These are phyloP conservation scores for Bolinopsis microptera DNA, from an alignment of 37 sponge, comb jelly and placozoan genomes.

Conservation along the genomic window DNA sequence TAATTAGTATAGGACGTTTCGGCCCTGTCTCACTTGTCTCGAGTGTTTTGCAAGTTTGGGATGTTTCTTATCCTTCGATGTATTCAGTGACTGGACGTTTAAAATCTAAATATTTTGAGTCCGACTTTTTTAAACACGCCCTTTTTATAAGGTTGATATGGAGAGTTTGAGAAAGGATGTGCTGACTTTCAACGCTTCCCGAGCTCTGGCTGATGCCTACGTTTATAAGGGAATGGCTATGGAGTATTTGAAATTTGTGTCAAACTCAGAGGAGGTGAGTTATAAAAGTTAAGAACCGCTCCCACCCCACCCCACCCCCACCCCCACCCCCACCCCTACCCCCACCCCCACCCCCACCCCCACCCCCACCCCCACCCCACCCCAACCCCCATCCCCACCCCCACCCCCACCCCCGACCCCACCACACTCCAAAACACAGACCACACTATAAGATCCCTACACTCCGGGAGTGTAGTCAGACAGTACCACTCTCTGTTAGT, in stretches of 20 bases:
- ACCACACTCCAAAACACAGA: background rate
- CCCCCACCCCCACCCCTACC: background rate
- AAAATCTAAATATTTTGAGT: background rate
- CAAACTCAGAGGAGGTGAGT: background rate
- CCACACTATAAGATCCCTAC: background rate
- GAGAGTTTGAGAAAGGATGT: constrained; percentile 12
- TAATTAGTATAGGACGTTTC: no score
- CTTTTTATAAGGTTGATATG: constrained; percentile 42
- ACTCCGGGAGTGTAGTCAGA: background rate
- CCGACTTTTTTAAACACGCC: no score
- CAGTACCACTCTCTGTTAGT: no score
- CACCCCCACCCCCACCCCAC: background rate
- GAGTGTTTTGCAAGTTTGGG: no score
- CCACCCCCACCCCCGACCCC: background rate
- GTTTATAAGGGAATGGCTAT: constrained; percentile 47
- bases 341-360: background rate
- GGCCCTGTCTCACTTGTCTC: no score
- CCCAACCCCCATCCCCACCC: background rate
- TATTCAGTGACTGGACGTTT: no score
- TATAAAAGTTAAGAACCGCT: no score
- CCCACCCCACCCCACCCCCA: no score
- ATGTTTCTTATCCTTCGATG: no score
- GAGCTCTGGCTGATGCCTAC: constrained; percentile 41
- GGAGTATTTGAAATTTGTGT: constrained; percentile 1
- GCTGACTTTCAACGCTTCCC: constrained; percentile 8